Evolutionary conservation across 2,797 vertebrate species (phyloP).

Genomic region (Pseudochromis fuscus): DNA sequence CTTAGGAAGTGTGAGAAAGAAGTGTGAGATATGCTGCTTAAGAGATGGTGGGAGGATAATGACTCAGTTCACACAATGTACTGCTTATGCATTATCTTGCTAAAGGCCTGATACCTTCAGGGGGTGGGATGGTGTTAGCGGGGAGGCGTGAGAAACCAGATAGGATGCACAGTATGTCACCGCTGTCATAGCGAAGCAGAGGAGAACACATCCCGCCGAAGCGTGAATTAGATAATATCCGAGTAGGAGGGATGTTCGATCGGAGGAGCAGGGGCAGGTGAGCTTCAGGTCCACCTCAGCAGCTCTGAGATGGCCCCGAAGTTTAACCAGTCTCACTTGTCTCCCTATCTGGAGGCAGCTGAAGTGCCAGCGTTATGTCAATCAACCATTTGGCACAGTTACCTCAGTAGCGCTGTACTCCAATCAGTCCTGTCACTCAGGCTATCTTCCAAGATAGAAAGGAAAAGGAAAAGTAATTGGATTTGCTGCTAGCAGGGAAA

Average conservation of each 20-base stretch:
- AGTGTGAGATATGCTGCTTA: neutral
- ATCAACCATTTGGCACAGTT: conserved; percentile 74
- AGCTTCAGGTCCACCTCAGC: conserved; percentile 61
- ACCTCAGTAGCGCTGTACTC: conserved; percentile 60
- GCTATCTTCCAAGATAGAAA: conserved; percentile 77
- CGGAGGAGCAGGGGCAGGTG: conserved; percentile 24
- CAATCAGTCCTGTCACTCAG: conserved; percentile 78
- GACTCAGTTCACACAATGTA: conserved; percentile 26
- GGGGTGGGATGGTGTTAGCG: conserved; percentile 2
- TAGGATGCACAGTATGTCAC: neutral
- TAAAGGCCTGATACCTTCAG: conserved; percentile 5
- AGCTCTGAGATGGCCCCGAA: conserved; percentile 53
- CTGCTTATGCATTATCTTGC: conserved; percentile 12
- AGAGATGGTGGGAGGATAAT: conserved; percentile 14
- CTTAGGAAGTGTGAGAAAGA: conserved; percentile 10
- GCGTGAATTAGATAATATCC: conserved; percentile 35
- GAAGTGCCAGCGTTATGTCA: conserved; percentile 73
- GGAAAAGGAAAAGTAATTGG: conserved; percentile 79
- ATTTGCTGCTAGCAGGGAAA: conserved; percentile 80
- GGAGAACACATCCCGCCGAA: conserved; percentile 17
- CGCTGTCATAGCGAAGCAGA: conserved; percentile 11
- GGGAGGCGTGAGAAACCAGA: neutral
- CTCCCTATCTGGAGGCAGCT: conserved; percentile 62
- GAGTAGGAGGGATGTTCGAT: conserved; percentile 42
- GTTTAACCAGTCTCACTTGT: conserved; percentile 62